These are phyloP conservation scores for Podargus strigoides DNA, from an alignment of 2,797 vertebrate genomes.

Conservation along the genomic window DNA sequence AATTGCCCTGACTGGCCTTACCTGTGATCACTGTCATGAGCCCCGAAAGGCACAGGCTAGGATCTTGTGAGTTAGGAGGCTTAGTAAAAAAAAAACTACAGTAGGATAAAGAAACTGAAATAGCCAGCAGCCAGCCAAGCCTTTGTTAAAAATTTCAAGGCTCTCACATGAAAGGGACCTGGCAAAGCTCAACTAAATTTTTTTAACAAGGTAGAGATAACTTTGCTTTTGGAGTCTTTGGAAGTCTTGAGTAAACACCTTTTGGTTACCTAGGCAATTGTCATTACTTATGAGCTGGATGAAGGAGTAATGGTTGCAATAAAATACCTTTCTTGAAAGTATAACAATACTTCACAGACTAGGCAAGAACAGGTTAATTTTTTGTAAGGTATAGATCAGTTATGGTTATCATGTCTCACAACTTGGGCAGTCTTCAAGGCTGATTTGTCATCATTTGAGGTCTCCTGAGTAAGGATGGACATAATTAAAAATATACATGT, in stretches of 20 bases:
- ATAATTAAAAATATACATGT: not conserved
- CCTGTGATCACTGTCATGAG: not conserved
- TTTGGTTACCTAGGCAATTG: not conserved
- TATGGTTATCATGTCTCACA: not conserved
- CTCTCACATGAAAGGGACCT: not conserved
- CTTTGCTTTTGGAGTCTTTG: not conserved
- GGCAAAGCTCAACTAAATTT: not conserved
- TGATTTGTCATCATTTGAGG: not conserved
- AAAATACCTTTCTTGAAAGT: not conserved
- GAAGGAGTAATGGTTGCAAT: not conserved
- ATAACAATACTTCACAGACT: not conserved
- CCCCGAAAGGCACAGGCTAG: not conserved
- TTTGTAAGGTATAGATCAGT: not conserved
- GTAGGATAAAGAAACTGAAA: not conserved
- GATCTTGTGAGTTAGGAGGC: not conserved
- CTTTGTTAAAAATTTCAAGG: not conserved
- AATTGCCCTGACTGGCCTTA: not conserved
- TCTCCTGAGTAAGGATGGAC: not conserved
- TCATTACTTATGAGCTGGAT: not conserved
- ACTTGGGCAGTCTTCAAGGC: not conserved
- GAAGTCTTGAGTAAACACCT: not conserved
- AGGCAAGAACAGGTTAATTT: not conserved
- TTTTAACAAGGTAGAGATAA: not conserved
- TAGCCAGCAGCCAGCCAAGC: not conserved
- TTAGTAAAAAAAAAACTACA: not conserved